phyloP scores from a whole-genome alignment of 2,797 vertebrate species.

The Momotus momota region DNA sequence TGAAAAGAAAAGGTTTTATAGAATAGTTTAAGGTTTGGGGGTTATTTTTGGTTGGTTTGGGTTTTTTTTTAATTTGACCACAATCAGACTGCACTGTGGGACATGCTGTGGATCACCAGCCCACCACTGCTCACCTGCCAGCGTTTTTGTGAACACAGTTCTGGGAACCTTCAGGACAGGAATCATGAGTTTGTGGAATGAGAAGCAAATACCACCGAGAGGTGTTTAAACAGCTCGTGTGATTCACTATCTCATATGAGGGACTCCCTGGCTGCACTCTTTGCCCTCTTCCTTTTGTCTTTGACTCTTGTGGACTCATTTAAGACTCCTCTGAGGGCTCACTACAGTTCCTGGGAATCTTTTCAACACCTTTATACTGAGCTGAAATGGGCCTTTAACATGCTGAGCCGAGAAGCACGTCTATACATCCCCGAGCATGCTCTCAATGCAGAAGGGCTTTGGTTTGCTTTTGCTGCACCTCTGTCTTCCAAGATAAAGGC shows the following conservation, averaged over 20 bases:
- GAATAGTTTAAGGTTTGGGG: neutral
- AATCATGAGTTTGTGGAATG: neutral
- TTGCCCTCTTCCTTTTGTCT: neutral
- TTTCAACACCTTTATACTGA: neutral
- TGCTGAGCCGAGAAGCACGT: rapidly evolving
- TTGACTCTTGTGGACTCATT: neutral
- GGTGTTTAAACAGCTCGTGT: rapidly evolving
- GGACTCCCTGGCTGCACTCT: neutral
- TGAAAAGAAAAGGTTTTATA: neutral
- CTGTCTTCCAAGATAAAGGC: neutral
- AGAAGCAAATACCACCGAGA: neutral
- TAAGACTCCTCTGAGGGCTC: neutral
- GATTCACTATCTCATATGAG: rapidly evolving
- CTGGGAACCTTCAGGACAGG: neutral
- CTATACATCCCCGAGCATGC: neutral
- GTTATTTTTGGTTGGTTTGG: neutral
- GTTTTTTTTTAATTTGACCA: neutral
- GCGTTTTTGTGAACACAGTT: neutral
- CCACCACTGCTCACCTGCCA: neutral
- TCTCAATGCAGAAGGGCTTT: neutral
- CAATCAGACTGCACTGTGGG: rapidly evolving
- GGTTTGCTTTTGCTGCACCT: neutral
- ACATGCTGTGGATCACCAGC: rapidly evolving
- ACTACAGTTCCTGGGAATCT: neutral
- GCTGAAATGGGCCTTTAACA: neutral